These are phyloP conservation scores for Gallinago undulata DNA, from an alignment of 2,113 vertebrate genomes.

Conservation along the genomic window DNA sequence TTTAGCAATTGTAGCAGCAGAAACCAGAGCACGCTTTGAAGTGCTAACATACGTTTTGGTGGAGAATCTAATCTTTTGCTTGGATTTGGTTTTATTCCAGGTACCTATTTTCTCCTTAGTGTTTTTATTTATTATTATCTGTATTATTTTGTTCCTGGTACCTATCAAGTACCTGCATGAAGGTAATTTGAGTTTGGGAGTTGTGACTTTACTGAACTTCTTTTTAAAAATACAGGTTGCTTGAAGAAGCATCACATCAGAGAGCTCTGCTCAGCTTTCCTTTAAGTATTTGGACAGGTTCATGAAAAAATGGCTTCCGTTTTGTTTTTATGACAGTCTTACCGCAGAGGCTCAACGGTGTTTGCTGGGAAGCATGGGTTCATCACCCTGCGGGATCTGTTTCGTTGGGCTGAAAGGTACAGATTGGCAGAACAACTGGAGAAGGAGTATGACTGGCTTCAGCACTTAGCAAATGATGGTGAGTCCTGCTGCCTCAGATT, in stretches of 20 bases:
- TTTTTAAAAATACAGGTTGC: background rate
- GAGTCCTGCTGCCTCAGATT: conserved; percentile 1
- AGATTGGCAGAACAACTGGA: conserved; percentile 83
- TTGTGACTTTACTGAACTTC: background rate
- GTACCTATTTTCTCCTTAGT: background rate
- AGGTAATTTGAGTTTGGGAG: background rate
- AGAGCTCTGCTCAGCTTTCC: background rate
- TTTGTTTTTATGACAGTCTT: conserved; percentile 75
- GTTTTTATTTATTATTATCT: background rate
- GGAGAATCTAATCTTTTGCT: background rate
- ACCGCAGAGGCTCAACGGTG: conserved; percentile 90
- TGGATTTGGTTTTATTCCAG: background rate
- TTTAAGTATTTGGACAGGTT: background rate
- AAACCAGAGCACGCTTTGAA: background rate
- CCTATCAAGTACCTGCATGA: background rate
- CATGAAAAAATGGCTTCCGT: background rate
- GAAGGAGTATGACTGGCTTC: conserved; percentile 90
- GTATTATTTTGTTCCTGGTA: background rate
- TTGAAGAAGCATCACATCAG: background rate
- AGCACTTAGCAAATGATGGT: conserved; percentile 97
- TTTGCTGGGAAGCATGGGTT: conserved; percentile 98
- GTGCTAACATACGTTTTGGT: background rate
- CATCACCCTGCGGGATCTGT: conserved; percentile 94
- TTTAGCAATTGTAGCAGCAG: background rate
- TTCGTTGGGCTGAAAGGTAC: conserved; percentile 97